Evolutionary conservation across 2,797 vertebrate species (phyloP).

Genomic region (Amblyopsis hoosieri): DNA sequence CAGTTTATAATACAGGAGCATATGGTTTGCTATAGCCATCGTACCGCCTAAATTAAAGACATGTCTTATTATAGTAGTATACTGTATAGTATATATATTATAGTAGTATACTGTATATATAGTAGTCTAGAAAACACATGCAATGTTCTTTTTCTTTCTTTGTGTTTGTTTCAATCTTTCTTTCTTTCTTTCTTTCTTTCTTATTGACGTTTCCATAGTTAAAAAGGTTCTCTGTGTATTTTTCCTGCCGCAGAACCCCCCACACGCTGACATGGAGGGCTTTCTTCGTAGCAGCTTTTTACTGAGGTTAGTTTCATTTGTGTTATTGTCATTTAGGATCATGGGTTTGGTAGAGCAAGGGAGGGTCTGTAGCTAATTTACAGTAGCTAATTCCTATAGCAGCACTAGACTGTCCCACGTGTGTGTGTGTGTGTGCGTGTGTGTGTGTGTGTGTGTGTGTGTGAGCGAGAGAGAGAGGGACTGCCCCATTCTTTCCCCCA

Average conservation of each 20-base stretch:
- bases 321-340: slow-evolving; percentile 72
- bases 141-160: slow-evolving; percentile 44
- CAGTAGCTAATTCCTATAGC: slow-evolving; percentile 67
- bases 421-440: slow-evolving; percentile 30
- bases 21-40: slow-evolving; percentile 64
- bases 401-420: slow-evolving; percentile 66
- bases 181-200: slow-evolving; percentile 26
- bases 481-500: slow-evolving; percentile 50
- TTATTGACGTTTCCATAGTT: slow-evolving; percentile 59
- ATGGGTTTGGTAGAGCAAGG: slow-evolving; percentile 55
- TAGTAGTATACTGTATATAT: slow-evolving; percentile 31
- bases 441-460: slow-evolving; percentile 41
- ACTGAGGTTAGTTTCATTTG: slow-evolving; percentile 86
- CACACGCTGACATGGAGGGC: slow-evolving; percentile 85
- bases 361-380: slow-evolving; percentile 8
- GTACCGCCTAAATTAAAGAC: slow-evolving; percentile 75
- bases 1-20: slow-evolving; percentile 69
- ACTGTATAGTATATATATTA: slow-evolving; percentile 22
- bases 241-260: slow-evolving; percentile 83
- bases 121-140: slow-evolving; percentile 54
- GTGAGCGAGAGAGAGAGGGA: slow-evolving; percentile 42
- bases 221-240: slow-evolving; percentile 84
- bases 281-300: slow-evolving; percentile 88
- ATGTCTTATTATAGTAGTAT: slow-evolving; percentile 62
- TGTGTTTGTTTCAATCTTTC: slow-evolving; percentile 26